phyloP scores from a whole-genome alignment of 2,113 vertebrate genomes.

The Brachionichthys hirsutus region DNA sequence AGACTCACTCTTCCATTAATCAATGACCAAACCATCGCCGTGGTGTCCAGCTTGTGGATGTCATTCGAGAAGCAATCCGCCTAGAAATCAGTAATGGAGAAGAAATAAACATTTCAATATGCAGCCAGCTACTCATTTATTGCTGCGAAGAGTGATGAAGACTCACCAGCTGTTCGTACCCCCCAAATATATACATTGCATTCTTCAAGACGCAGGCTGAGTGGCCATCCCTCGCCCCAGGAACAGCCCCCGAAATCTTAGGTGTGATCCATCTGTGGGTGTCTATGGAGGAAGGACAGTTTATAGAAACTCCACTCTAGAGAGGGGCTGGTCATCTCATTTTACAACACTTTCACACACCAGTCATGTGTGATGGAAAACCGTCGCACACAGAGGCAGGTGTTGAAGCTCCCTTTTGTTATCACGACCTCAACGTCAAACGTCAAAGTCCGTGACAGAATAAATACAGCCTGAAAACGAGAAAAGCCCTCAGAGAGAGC shows the following conservation, averaged over 20 bases:
- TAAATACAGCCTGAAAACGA: slow-evolving; percentile 14
- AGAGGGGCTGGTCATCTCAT: neutral
- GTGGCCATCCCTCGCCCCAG: slow-evolving; percentile 94
- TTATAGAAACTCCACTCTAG: slow-evolving; percentile 12
- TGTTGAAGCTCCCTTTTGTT: slow-evolving; percentile 10
- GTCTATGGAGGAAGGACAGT: slow-evolving; percentile 71
- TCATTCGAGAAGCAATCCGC: slow-evolving; percentile 99
- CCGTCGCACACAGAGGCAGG: slow-evolving; percentile 17
- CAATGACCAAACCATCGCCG: slow-evolving; percentile 91
- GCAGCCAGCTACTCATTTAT: neutral
- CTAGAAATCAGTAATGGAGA: slow-evolving; percentile 68
- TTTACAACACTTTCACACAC: slow-evolving; percentile 8
- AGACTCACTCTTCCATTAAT: slow-evolving; percentile 88
- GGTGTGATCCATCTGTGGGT: slow-evolving; percentile 93
- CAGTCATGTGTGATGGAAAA: slow-evolving; percentile 2
- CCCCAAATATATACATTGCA: slow-evolving; percentile 97
- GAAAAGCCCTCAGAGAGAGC: too few relatives aligned
- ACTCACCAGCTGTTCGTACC: slow-evolving; percentile 97
- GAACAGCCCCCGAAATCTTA: slow-evolving; percentile 88
- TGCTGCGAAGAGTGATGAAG: slow-evolving; percentile 5
- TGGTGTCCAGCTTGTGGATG: slow-evolving; percentile 94
- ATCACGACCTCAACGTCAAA: neutral
- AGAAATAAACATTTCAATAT: slow-evolving; percentile 13
- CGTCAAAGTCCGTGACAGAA: slow-evolving; percentile 33
- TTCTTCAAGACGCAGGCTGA: slow-evolving; percentile 92